Evolutionary conservation across 2,888 invertebrate species (phyloP), one percentile per base, ranked within the genome.

Genomic region (Autographa pulchrina): DNA sequence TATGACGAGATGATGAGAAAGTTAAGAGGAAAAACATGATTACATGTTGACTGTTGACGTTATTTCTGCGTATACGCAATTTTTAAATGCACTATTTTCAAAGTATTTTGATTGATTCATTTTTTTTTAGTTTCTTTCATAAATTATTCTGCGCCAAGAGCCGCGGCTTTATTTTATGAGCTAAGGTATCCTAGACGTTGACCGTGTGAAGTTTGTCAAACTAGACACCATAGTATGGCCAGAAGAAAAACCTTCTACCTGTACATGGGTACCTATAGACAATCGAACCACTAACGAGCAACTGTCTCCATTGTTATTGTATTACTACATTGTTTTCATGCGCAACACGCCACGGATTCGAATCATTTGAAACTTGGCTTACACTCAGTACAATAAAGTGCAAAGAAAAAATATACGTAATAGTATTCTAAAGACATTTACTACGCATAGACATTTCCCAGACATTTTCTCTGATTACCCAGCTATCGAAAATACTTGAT

Each of bases 291-390:
- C 52, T 52, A 65, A 68, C 58, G 38, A 20, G n/a, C 7, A 25
- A 41, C 16, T 62, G 54, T 43, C 43, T 25, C 43, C 65, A 79
- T 62, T 70, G 31, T 67, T 67, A 65, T 43, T 77, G 76, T 65
- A 61, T 60, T 54, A 65, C 71, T 61, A 70, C 75, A 79, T 80
- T 77, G 80, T 80, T 52, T 74, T 41, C 7, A 62, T 43, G 41
- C 65, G 56, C 56, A 68, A 20, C 13, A 65, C 64, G 35, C 35
- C 65, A 60, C 25, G 41, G 66, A 54, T 64, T 62, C 60, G 54
- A 70, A 58, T 75, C 67, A 20, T 58, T 38, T 65, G 76, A 68
- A 80, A 71, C 71, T 61, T 59, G 54, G 62, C 67, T 65, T 25
- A 66, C 18, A 48, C 61, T 41, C 41, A 35, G 48, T 60, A 70